Evolutionary conservation across 2,888 invertebrate species (phyloP), one percentile per base, ranked within the genome.

Genomic region (Agrenia bidenticulata): DNA sequence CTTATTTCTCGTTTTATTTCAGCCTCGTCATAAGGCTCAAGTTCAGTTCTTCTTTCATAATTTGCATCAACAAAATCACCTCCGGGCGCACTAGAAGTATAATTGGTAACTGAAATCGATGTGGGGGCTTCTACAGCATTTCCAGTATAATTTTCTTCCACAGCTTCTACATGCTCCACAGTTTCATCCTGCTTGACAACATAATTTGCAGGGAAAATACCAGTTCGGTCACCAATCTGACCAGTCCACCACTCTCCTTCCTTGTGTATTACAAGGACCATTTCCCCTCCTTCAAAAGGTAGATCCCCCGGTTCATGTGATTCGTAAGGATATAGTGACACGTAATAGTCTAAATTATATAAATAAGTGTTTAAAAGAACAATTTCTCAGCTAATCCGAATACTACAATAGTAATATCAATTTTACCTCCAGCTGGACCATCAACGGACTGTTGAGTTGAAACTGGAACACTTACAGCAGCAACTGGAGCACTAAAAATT

Each of bases 181-280:
- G 59, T 49, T 51, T 81, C 82, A 73, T 86, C 85, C 1, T 86
- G 87, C 55, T 85, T 87, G 77, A 90, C 89, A 61, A 93, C 98
- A 82, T 98, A 99, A 84, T 96, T 98, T 1, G 94, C 94, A 0
- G 99, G 99, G 82, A 99, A 99, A 75, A 98, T 94, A 62, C 99
- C 99, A 11, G 85, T 86, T 70, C 88, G 85, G 77, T 87, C 84
- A 45, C 89, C 92, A 74, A 94, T 86, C 72, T 88, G 86, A 27
- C 98, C 98, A 2, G 96, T 96, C 98, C 98, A 99, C 98, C 98
- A 99, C 79, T 98, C 97, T 0, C 95, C 97, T 68, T 97, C 95
- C 70, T 90, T 88, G 70, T 93, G 88, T 42, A 87, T 85, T 1
- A 99, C 95, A 75, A 87, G 85, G 65, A 99, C 89, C 76, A 89